These are phyloP conservation scores for Clavelina lepadiformis DNA, from an alignment of 23 tunicate species.

Conservation along the genomic window DNA sequence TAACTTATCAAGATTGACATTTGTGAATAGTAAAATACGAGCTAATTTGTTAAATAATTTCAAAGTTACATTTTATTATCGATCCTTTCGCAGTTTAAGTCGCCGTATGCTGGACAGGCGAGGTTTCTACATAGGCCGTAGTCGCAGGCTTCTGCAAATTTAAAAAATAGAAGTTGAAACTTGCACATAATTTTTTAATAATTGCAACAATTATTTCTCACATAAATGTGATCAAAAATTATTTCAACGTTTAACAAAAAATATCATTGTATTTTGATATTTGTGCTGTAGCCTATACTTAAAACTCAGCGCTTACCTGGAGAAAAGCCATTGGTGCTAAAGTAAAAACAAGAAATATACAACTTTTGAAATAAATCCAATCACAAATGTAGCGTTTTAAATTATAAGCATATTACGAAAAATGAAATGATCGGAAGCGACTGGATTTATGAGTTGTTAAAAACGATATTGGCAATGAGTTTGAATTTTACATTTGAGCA, in stretches of 20 bases:
- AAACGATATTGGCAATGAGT: too few relatives aligned
- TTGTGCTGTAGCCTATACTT: neutral
- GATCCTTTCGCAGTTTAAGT: conserved; percentile 37
- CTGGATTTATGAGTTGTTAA: too few relatives aligned
- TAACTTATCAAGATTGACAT: too few relatives aligned
- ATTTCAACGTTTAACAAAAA: neutral
- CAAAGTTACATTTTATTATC: conserved; percentile 62
- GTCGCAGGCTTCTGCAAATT: conserved; percentile 52
- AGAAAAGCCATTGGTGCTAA: conserved; percentile 52
- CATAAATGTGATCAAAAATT: too few relatives aligned
- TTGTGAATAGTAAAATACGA: too few relatives aligned
- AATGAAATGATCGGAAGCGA: too few relatives aligned
- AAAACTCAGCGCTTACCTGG: conserved; percentile 29
- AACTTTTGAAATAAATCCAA: neutral
- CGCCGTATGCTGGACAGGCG: conserved; percentile 39
- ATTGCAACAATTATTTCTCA: too few relatives aligned
- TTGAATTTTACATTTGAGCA: too few relatives aligned
- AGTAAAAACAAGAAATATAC: conserved; percentile 17
- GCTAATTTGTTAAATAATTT: too few relatives aligned
- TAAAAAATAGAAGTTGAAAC: conserved; percentile 2
- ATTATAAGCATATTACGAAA: too few relatives aligned
- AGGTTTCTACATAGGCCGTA: conserved; percentile 63
- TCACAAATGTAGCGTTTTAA: too few relatives aligned
- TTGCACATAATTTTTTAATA: too few relatives aligned
- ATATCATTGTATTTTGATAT: neutral